Evolutionary conservation across 2,888 invertebrate genomes (phyloP).

Genomic region (Gnatocerus cornutus): DNA sequence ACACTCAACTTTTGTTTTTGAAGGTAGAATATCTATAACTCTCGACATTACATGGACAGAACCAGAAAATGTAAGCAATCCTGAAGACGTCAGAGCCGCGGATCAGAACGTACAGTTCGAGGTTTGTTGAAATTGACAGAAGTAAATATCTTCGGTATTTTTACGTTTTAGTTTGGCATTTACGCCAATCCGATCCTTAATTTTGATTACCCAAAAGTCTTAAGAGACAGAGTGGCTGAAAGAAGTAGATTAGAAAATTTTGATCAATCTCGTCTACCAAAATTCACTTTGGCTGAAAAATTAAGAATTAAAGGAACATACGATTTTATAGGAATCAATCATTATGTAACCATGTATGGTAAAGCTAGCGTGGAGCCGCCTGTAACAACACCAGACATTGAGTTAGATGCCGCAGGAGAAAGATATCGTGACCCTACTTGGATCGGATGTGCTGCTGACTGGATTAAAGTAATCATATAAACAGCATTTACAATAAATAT

Average conservation of each 20-base stretch:
- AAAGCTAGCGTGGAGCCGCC: conserved; percentile 10
- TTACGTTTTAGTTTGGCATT: conserved; percentile 75
- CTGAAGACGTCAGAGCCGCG: conserved; percentile 72
- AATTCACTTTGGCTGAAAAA: conserved; percentile 75
- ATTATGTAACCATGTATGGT: conserved; percentile 48
- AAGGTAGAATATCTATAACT: conserved; percentile 74
- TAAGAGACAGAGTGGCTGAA: conserved; percentile 73
- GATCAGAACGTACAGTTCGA: conserved; percentile 73
- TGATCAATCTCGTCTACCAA: conserved; percentile 75
- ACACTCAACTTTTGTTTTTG: background rate
- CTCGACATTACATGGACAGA: conserved; percentile 73
- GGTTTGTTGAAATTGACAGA: conserved; percentile 67
- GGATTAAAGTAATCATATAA: conserved; percentile 7
- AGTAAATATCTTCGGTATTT: too few species aligned
- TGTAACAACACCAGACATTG: background rate
- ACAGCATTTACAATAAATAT: background rate
- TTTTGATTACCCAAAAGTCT: conserved; percentile 78
- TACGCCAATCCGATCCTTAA: conserved; percentile 77
- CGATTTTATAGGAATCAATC: conserved; percentile 74
- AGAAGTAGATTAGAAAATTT: conserved; percentile 76
- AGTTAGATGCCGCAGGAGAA: conserved; percentile 14
- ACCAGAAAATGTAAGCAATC: conserved; percentile 69
- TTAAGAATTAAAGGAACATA: conserved; percentile 74
- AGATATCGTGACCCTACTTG: conserved; percentile 4
- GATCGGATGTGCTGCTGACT: conserved; percentile 12